These are phyloP conservation scores for Florisuga fusca DNA, from an alignment of 2,797 vertebrate genomes.

Conservation along the genomic window DNA sequence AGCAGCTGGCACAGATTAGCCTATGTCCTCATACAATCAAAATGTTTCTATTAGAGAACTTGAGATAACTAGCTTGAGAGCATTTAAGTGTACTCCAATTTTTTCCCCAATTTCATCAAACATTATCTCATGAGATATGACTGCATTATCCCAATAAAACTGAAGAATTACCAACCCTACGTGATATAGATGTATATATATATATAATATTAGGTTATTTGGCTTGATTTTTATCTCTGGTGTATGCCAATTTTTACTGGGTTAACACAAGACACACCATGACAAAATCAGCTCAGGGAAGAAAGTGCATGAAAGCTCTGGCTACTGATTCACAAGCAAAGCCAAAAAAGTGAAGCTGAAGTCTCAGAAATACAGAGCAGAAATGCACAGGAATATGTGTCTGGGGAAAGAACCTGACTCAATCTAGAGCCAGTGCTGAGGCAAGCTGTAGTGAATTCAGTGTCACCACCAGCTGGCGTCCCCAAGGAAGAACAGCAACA, in stretches of 20 bases:
- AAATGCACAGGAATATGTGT: background rate
- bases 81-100: slow-evolving; percentile 1
- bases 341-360: background rate
- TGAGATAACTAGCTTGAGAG: slow-evolving; percentile 61
- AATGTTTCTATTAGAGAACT: slow-evolving; percentile 66
- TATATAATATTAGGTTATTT: background rate
- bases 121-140: slow-evolving; percentile 60
- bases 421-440: background rate
- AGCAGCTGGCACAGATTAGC: slow-evolving; percentile 65
- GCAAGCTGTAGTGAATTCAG: background rate
- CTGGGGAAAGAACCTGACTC: background rate
- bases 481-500: background rate
- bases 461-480: background rate
- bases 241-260: background rate
- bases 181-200: background rate
- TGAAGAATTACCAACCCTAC: background rate
- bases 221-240: background rate
- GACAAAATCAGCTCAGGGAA: background rate
- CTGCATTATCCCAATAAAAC: slow-evolving; percentile 14
- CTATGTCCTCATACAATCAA: slow-evolving; percentile 72
- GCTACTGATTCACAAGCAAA: background rate
- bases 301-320: background rate
- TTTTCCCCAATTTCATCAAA: slow-evolving; percentile 8
- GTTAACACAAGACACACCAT: background rate
- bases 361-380: background rate